Evolutionary conservation across 2,113 vertebrate species (phyloP).

Genomic region (Etheostoma cragini): DNA sequence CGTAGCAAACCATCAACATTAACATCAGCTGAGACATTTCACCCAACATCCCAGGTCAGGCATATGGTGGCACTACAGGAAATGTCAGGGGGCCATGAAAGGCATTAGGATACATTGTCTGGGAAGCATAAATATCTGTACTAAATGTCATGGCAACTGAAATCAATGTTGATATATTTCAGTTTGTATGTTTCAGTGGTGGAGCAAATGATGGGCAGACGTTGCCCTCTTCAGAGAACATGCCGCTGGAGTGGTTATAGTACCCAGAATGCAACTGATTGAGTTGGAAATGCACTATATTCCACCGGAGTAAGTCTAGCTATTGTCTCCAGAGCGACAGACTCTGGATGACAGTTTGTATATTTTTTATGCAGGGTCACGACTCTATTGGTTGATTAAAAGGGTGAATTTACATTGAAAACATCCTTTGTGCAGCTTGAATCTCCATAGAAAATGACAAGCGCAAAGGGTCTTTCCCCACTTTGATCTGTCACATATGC

Average conservation of each 20-base stretch:
- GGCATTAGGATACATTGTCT: not conserved
- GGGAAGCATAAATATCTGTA: not conserved
- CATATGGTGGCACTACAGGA: too few species aligned
- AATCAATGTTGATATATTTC: not conserved
- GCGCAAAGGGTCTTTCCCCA: conserved; percentile 5
- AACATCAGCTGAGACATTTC: too few species aligned
- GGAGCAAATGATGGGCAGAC: too few species aligned
- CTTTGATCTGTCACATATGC: conserved; percentile 48
- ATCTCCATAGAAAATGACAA: conserved; percentile 10
- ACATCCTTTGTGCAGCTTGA: not conserved
- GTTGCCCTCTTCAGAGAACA: not conserved
- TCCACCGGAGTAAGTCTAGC: not conserved
- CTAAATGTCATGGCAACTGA: not conserved
- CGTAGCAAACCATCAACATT: too few species aligned
- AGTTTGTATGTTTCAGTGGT: not conserved
- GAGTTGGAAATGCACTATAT: not conserved
- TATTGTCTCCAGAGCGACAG: not conserved
- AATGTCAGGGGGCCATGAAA: too few species aligned
- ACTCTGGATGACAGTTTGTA: not conserved
- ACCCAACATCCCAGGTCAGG: too few species aligned
- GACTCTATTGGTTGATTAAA: conserved; percentile 13
- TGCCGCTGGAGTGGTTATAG: too few species aligned
- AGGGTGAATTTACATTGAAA: conserved; percentile 34
- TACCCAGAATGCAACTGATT: not conserved
- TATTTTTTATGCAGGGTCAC: conserved; percentile 1